phyloP scores from a whole-genome alignment of 2,888 invertebrate genomes.

The Lycophotia porphyrea region DNA sequence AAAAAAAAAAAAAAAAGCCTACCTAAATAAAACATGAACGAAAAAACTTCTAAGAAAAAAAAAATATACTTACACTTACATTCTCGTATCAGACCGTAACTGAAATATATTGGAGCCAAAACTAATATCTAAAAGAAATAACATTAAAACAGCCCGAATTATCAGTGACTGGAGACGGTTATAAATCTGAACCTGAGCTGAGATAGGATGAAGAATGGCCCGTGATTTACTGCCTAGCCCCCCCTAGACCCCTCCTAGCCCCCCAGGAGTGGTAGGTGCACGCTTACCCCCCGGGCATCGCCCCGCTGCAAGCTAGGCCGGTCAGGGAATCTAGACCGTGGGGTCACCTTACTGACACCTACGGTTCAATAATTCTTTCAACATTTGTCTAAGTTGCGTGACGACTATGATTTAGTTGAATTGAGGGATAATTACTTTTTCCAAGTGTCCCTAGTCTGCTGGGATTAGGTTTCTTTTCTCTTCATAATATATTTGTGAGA shows the following conservation, averaged over 20 bases:
- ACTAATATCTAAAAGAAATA: slow-evolving; percentile 40
- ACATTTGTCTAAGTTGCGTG: background rate
- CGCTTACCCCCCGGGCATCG: slow-evolving; percentile 42
- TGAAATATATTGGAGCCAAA: slow-evolving; percentile 20
- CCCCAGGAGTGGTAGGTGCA: slow-evolving; percentile 18
- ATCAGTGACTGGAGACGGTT: slow-evolving; percentile 54
- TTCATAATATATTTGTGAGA: background rate
- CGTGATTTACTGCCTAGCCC: slow-evolving; percentile 59
- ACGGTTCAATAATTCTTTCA: slow-evolving; percentile 27
- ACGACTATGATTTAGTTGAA: slow-evolving; percentile 1
- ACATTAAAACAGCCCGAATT: slow-evolving; percentile 47
- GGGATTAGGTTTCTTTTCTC: background rate
- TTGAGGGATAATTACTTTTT: slow-evolving; percentile 5
- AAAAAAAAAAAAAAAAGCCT: too few relatives aligned
- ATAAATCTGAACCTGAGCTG: slow-evolving; percentile 65
- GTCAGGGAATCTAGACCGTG: slow-evolving; percentile 57
- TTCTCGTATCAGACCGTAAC: background rate
- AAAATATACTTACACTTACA: background rate
- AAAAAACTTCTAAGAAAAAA: background rate
- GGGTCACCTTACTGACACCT: slow-evolving; percentile 53
- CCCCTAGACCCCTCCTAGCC: background rate
- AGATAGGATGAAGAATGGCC: slow-evolving; percentile 67
- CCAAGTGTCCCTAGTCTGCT: background rate
- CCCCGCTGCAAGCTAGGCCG: slow-evolving; percentile 49
- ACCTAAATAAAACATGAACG: background rate